Conservation (phyloP, 2,888 invertebrate species). For the Cataglyphis cursor region DNA sequence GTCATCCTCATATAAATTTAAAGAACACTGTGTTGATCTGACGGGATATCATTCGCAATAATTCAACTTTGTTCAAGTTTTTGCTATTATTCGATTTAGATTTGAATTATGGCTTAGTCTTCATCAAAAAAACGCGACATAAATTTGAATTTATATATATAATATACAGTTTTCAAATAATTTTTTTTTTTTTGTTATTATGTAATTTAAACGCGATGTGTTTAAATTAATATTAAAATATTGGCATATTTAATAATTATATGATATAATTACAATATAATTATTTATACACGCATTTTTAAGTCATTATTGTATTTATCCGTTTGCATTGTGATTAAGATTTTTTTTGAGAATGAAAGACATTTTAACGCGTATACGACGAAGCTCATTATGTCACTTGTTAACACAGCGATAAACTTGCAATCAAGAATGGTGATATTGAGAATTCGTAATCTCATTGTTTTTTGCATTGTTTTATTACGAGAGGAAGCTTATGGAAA, state of each 20-base stretch:
- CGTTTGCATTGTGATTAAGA: background rate
- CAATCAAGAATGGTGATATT: conserved; percentile 15
- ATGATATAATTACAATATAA: conserved; percentile 6
- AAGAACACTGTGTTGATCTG: background rate
- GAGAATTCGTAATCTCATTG: background rate
- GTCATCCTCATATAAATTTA: conserved; percentile 13
- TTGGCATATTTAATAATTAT: conserved; percentile 5
- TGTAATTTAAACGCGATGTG: background rate
- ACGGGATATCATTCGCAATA: background rate
- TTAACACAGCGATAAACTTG: conserved; percentile 24
- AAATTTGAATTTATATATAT: background rate
- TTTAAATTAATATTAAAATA: background rate
- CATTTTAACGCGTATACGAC: conserved; percentile 9
- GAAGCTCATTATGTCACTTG: conserved; percentile 9
- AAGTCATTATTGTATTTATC: conserved; percentile 7
- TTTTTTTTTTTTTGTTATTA: background rate
- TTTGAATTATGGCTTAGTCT: background rate
- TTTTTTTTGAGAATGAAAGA: conserved; percentile 39
- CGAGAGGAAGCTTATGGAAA: conserved; percentile 60
- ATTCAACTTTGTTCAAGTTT: background rate
- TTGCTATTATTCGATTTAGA: background rate
- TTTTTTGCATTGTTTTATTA: conserved; percentile 22
- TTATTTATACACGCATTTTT: background rate
- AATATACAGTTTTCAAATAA: background rate
- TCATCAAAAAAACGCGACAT: too few relatives aligned